Conservation (phyloP, 2,888 invertebrate genomes). For the Dasysyrphus albostriatus region DNA sequence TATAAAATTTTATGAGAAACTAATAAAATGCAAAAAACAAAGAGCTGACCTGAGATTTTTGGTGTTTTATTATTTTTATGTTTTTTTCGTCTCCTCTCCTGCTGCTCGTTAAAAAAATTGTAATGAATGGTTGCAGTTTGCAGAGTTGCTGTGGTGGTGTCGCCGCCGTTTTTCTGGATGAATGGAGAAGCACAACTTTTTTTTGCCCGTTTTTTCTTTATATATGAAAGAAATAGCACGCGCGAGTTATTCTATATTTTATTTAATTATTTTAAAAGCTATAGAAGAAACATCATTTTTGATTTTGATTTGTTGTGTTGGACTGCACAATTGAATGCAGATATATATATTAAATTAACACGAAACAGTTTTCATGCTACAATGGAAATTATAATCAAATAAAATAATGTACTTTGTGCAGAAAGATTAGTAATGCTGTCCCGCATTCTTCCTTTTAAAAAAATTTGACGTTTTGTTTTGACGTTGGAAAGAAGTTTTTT, state of each 20-base stretch:
- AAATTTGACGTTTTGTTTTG: constrained; percentile 68
- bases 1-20: neutral
- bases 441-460: constrained; percentile 57
- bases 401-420: constrained; percentile 59
- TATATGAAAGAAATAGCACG: constrained; percentile 29
- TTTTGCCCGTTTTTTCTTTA: neutral
- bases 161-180: constrained; percentile 64
- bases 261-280: neutral
- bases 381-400: constrained; percentile 51
- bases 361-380: constrained; percentile 48
- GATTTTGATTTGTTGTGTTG: neutral
- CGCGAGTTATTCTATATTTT: constrained; percentile 30
- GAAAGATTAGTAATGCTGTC: constrained; percentile 69
- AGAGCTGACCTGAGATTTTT: constrained; percentile 64
- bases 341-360: constrained; percentile 3
- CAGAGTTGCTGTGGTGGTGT: constrained; percentile 42
- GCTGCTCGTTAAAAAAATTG: constrained; percentile 24
- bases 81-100: constrained; percentile 4
- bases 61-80: constrained; percentile 14
- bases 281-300: constrained; percentile 6
- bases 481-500: constrained; percentile 46
- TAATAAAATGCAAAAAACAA: neutral
- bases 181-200: constrained; percentile 62
- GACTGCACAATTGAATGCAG: constrained; percentile 3
- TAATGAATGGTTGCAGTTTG: constrained; percentile 60